A percentile compares a stretch with the other conserved stretches of the same genome.
phyloP scores from a whole-genome alignment of 2,113 vertebrate species.

The Actinemys pallida region DNA sequence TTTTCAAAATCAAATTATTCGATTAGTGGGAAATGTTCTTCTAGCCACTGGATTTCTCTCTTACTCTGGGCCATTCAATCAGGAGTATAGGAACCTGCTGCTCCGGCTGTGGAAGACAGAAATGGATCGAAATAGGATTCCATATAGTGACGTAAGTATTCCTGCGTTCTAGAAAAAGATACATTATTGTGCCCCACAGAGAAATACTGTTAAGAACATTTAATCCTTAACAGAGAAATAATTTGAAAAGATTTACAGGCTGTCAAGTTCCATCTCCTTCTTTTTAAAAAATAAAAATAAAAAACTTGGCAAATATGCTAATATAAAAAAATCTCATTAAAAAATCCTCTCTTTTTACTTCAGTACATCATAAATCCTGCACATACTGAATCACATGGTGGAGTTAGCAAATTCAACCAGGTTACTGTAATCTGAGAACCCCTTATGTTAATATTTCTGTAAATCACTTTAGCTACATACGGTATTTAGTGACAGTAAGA shows the following conservation, averaged over 20 bases:
- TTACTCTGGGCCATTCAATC: slow-evolving; percentile 89
- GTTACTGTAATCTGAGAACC: not conserved
- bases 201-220: not conserved
- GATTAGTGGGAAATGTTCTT: slow-evolving; percentile 86
- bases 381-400: not conserved
- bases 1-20: slow-evolving; percentile 83
- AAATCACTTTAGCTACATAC: not conserved
- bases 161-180: not conserved
- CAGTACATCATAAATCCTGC: not conserved
- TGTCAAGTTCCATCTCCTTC: not conserved
- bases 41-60: slow-evolving; percentile 88
- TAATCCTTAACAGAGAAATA: not conserved
- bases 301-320: not conserved
- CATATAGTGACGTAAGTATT: slow-evolving; percentile 78
- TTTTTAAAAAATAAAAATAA: slow-evolving; percentile 19
- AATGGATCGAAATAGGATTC: slow-evolving; percentile 79
- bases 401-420: not conserved
- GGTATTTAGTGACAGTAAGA: not conserved
- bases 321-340: slow-evolving; percentile 18
- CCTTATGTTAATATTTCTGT: not conserved
- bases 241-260: slow-evolving; percentile 22
- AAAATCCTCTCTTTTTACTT: slow-evolving; percentile 24
- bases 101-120: slow-evolving; percentile 84
- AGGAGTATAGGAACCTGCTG: slow-evolving; percentile 86
- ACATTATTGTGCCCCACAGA: not conserved